Evolutionary conservation across 2,888 invertebrate genomes (phyloP).

Genomic region (Prosopocoilus inquinatus): DNA sequence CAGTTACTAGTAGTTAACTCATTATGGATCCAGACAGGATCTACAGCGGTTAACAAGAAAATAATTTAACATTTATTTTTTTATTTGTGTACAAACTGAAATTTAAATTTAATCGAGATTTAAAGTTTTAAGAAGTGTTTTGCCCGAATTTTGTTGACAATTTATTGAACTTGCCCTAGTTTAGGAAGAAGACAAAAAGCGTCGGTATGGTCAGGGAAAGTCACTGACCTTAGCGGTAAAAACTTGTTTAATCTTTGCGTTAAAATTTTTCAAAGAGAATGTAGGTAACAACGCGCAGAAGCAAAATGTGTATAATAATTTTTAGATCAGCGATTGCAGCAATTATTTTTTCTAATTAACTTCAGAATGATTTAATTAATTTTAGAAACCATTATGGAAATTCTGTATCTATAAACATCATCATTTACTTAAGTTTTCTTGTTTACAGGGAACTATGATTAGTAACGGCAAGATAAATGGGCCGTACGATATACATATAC

Average conservation of each 20-base stretch:
- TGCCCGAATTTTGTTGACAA: not conserved
- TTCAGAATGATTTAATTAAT: not conserved
- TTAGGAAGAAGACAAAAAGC: slow-evolving; percentile 19
- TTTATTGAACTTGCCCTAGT: slow-evolving; percentile 29
- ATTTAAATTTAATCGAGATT: not conserved
- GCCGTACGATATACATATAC: too few relatives aligned
- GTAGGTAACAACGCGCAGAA: not conserved
- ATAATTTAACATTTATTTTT: not conserved
- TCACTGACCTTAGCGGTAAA: slow-evolving; percentile 45
- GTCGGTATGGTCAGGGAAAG: slow-evolving; percentile 41
- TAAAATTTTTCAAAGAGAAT: not conserved
- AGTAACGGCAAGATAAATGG: too few relatives aligned
- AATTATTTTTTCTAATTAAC: too few relatives aligned
- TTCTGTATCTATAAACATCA: too few relatives aligned
- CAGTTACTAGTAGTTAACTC: too few relatives aligned
- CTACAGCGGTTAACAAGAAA: too few relatives aligned
- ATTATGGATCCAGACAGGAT: too few relatives aligned
- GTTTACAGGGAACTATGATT: too few relatives aligned
- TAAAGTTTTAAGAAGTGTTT: not conserved
- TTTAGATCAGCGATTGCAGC: not conserved
- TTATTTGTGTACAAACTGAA: not conserved
- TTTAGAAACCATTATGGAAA: too few relatives aligned
- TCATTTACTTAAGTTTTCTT: too few relatives aligned
- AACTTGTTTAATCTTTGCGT: slow-evolving; percentile 8
- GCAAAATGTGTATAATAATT: not conserved